Evolutionary conservation across 2,797 vertebrate genomes (phyloP), one percentile per base, ranked within the genome.

Genomic region (Argyrosomus regius): DNA sequence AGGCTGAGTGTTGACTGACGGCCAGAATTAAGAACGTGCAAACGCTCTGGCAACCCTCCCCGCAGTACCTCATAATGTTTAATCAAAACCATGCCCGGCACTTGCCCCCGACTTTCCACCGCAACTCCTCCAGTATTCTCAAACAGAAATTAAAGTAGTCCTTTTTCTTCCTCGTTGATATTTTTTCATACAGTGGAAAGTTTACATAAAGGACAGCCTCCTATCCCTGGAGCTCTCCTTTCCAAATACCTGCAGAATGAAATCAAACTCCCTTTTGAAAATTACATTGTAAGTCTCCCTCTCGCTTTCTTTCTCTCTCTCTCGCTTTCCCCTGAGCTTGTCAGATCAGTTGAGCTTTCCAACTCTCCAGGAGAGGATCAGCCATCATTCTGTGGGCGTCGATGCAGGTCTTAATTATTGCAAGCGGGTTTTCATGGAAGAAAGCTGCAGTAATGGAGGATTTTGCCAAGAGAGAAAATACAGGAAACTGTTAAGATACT

Each of bases 231-330:
- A 88, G 89, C 70, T 14, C 68, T 63, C 49, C 78, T 69, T 77
- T 83, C 79, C 86, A 92, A 91, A 93, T 93, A 91, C 90, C 90
- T 93, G 86, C 78, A 80, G 87, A 88, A 93, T 90, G 87, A 92
- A 93, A 90, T 93, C 91, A 88, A 93, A 86, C 84, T 60, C 87
- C 77, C 66, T 63, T 84, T 86, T 77, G 65, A 79, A 88, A 89
- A 86, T 86, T 71, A 46, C 70, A 72, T 87, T 79, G 48, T 63
- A 63, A 57, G 69, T 75, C 78, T 56, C 67, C 7, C 68, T 63
- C 60, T 50, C 20, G 59, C 57, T n/a, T 16, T 46, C 46, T 11
- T 6, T 45, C 57, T 68, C 48, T 28, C 20, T 64, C 18, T 48
- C 41, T 57, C 18, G 17, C 58, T 68, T 14, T 31, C 46, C 62